phyloP scores from a whole-genome alignment of 35 echinoderm and acorn worm species.

The Holothuria glaberrima region DNA sequence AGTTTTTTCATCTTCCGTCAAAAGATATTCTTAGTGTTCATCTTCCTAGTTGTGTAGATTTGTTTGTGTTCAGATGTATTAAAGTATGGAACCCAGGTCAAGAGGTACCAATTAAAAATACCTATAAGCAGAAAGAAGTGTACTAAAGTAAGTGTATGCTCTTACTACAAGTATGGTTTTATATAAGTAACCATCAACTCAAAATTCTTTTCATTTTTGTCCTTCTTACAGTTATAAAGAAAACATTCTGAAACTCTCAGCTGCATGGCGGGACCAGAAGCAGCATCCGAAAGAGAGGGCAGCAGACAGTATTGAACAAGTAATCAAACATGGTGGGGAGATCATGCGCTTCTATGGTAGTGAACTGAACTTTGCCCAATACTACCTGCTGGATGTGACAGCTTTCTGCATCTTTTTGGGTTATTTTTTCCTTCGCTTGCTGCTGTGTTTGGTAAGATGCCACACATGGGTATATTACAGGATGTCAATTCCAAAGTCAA shows the following conservation, averaged over 20 bases:
- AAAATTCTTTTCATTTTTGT: neutral
- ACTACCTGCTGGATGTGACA: constrained; percentile 54
- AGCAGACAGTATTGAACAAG: constrained; percentile 54
- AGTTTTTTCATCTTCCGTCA: too few species aligned
- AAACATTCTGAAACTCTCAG: constrained; percentile 45
- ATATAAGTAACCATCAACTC: too few species aligned
- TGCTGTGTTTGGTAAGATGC: neutral
- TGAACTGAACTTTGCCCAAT: constrained; percentile 48
- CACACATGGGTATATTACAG: constrained; percentile 47
- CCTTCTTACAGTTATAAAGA: constrained; percentile 48
- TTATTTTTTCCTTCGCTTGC: neutral
- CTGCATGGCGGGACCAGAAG: constrained; percentile 41
- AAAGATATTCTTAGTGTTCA: too few species aligned
- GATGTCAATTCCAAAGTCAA: constrained; percentile 27
- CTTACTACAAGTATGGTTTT: too few species aligned
- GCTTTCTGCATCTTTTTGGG: constrained; percentile 35
- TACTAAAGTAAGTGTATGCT: too few species aligned
- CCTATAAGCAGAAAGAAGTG: too few species aligned
- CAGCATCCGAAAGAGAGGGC: constrained; percentile 54
- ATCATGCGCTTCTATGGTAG: constrained; percentile 48
- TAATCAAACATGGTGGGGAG: constrained; percentile 56
- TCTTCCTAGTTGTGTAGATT: too few species aligned
- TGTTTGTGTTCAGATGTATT: too few species aligned
- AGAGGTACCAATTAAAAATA: too few species aligned
- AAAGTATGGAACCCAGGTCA: too few species aligned